phyloP scores from a whole-genome alignment of 2,113 vertebrate species.

The Pagrus major region DNA sequence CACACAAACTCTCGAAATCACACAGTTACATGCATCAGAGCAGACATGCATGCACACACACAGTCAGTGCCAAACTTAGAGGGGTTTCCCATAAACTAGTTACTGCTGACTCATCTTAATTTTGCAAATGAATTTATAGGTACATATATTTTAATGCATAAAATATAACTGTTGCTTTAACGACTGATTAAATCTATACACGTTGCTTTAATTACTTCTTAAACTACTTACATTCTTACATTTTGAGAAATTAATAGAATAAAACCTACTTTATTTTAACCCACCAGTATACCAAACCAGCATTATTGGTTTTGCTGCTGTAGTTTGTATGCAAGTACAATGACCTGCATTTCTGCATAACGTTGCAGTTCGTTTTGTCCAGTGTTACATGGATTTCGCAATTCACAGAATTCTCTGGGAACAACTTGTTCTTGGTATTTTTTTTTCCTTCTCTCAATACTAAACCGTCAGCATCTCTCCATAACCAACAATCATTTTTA shows the following conservation, averaged over 20 bases:
- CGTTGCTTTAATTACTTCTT: neutral
- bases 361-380: neutral
- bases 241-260: neutral
- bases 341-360: neutral
- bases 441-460: neutral
- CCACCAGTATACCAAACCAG: neutral
- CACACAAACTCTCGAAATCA: constrained; percentile 14
- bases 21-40: neutral
- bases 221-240: neutral
- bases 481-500: too few relatives aligned
- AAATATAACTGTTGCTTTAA: neutral
- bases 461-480: neutral
- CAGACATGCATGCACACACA: neutral
- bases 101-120: constrained; percentile 41
- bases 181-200: neutral
- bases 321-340: neutral
- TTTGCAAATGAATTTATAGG: neutral
- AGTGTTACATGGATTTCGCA: neutral
- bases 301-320: neutral
- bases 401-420: neutral
- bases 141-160: neutral
- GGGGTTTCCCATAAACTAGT: constrained; percentile 44
- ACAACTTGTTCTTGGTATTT: neutral
- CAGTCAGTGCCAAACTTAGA: neutral
- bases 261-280: neutral